Evolutionary conservation across 2,113 vertebrate genomes (phyloP).

Genomic region (Pelecanoides urinatrix): DNA sequence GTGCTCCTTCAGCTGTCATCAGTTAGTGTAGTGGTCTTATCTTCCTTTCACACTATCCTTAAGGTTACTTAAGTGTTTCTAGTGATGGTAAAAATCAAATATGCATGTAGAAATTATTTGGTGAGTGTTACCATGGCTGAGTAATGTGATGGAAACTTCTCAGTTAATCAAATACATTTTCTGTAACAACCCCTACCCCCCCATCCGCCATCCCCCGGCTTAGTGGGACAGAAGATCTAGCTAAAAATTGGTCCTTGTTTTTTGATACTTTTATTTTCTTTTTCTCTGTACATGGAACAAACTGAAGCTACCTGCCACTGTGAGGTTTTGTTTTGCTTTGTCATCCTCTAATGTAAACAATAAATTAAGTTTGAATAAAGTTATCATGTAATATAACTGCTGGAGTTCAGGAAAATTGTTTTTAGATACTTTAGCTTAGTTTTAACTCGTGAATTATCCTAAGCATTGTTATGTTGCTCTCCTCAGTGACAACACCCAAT

Average conservation of each 20-base stretch:
- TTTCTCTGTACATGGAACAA: neutral
- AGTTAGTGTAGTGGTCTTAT: neutral
- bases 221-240: neutral
- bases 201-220: too few species aligned
- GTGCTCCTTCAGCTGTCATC: neutral
- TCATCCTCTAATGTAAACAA: neutral
- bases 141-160: neutral
- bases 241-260: neutral
- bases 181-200: neutral
- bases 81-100: neutral
- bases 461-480: neutral
- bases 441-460: neutral
- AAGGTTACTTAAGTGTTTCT: neutral
- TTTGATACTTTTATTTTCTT: neutral
- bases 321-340: neutral
- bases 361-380: neutral
- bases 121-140: neutral
- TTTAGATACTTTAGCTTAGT: neutral
- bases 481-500: neutral
- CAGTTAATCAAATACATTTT: neutral
- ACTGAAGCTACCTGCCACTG: neutral
- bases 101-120: neutral
- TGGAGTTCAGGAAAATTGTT: neutral
- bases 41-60: neutral
- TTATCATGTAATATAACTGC: accelerated